These are phyloP conservation scores for Corythucha ciliata DNA, from an alignment of 2,888 invertebrate genomes.

Conservation along the genomic window DNA sequence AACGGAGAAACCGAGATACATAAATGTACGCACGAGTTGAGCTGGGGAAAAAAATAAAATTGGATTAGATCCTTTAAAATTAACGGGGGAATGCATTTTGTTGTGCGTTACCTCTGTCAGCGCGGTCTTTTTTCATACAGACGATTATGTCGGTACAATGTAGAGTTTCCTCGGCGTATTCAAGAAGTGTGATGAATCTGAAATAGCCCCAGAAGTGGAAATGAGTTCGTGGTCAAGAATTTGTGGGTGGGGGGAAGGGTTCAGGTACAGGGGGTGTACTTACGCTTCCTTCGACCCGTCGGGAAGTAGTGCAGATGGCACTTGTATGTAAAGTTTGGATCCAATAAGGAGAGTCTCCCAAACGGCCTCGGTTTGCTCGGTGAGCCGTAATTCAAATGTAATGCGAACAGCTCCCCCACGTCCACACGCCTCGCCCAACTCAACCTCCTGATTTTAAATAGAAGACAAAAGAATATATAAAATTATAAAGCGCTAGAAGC, in stretches of 20 bases:
- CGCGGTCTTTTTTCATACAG: conserved; percentile 71
- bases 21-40: conserved; percentile 85
- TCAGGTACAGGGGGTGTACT: too few relatives aligned
- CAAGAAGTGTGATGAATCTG: conserved; percentile 75
- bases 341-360: conserved; percentile 79
- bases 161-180: conserved; percentile 90
- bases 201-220: conserved; percentile 1
- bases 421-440: conserved; percentile 54
- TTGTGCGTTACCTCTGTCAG: conserved; percentile 69
- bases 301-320: conserved; percentile 75
- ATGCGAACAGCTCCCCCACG: conserved; percentile 60
- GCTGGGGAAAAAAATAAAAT: conserved; percentile 44
- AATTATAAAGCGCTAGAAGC: conserved; percentile 44
- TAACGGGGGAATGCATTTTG: too few relatives aligned
- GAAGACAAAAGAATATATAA: not conserved
- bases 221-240: not conserved
- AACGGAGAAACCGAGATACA: conserved; percentile 90
- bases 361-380: conserved; percentile 64
- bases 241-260: conserved; percentile 44
- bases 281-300: conserved; percentile 94
- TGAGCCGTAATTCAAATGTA: conserved; percentile 66
- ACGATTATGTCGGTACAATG: conserved; percentile 69
- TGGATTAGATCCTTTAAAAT: conserved; percentile 32
- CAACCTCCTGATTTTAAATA: conserved; percentile 41
- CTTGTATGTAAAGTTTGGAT: conserved; percentile 76